Evolutionary conservation across 1,140 invertebrate species (phyloP).

Genomic region (Gryon sp.): DNA sequence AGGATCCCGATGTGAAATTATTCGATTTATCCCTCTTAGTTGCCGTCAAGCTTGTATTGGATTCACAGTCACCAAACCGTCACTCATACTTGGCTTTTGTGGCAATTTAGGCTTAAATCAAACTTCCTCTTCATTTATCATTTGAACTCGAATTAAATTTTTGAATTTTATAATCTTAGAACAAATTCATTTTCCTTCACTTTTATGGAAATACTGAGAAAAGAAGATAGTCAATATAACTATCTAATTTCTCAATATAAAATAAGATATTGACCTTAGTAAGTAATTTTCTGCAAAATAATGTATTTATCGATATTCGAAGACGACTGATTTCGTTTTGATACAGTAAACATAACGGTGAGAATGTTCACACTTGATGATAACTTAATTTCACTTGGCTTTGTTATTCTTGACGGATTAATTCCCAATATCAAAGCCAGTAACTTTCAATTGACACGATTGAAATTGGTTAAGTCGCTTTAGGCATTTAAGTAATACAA

Average conservation of each 20-base stretch:
- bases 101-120: constrained; percentile 15
- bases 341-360: too few relatives aligned
- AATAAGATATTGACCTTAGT: too few relatives aligned
- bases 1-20: constrained; percentile 55
- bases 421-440: constrained; percentile 40
- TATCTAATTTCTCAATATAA: too few relatives aligned
- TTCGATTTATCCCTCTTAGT: constrained; percentile 59
- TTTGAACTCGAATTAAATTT: constrained; percentile 23
- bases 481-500: constrained; percentile 54
- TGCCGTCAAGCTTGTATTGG: constrained; percentile 24
- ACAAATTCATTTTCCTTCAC: too few relatives aligned
- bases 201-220: too few relatives aligned
- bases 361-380: constrained; percentile 21
- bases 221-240: too few relatives aligned
- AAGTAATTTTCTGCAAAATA: not conserved
- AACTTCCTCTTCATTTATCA: constrained; percentile 45
- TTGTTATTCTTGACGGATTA: constrained; percentile 37
- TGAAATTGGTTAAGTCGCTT: constrained; percentile 52
- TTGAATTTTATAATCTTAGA: constrained; percentile 11
- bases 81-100: constrained; percentile 43
- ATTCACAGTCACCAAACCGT: constrained; percentile 32
- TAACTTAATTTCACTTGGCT: constrained; percentile 33
- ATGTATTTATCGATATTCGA: constrained; percentile 7
- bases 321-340: not conserved
- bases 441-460: constrained; percentile 44